Evolutionary conservation across 2,888 invertebrate genomes (phyloP), one percentile per base, ranked within the genome.

Genomic region (Rhogogaster chlorosoma): DNA sequence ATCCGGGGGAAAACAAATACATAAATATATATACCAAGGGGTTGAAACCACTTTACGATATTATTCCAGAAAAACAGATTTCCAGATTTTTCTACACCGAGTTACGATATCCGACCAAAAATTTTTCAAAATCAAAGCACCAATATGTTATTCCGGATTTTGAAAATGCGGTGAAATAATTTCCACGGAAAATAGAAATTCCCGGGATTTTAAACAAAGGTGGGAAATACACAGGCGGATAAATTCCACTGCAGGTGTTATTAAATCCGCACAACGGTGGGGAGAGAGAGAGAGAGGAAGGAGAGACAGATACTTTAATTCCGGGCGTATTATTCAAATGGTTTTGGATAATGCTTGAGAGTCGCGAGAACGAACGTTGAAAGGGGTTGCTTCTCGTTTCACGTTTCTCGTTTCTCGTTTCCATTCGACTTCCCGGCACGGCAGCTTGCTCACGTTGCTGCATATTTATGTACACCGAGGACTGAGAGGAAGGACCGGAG

Each of bases 311-410:
- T 53, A 53, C 53, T 36, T 70, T 70, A 70, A 70, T 70, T 70
- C 36, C 32, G 32, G 18, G 29, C 36, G 70, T 70, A 70, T 32
- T 70, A 70, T 70, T 70, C 70, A 70, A 70, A 70, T 70, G 70
- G 70, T 70, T 70, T 70, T 70, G 70, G 70, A 70, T 70, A 70
- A 70, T 70, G 70, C 70, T 70, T 70, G 32, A 70, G 70, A 70
- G 70, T 70, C 70, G 70, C 36, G 70, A 70, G n/a, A 36, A 70
- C 70, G 70, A 61, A 61, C 22, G 70, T 18, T 29, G 32, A 36
- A 70, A 70, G 36, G 70, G 70, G 70, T 70, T 32, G 70, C 22
- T 32, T 61, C 61, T 61, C 22, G 61, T 61, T 22, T 53, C 53
- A 42, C 45, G 45, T 45, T n/a, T n/a, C 53, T 53, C 53, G 53